Base-by-base conservation (phyloP, 2,888 invertebrate species). In the Anodontia alba region DNA sequence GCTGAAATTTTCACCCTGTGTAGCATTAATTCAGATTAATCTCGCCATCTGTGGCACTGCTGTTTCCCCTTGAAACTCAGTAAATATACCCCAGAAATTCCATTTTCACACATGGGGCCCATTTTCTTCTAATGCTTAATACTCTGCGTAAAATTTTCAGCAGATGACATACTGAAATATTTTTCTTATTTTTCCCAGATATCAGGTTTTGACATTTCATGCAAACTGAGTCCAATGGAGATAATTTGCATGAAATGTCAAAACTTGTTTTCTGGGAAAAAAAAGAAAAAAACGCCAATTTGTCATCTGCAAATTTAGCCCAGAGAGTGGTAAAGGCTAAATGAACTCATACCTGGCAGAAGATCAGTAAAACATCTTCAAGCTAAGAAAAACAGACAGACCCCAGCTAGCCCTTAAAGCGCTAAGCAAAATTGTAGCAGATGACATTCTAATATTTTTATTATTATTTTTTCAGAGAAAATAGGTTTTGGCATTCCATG, bases 21-120 rank as follows among this genome's bases (percentile, higher is more conserved):
- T n/a, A n/a, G n/a, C n/a, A n/a, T 62, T 62, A 33, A 62, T 62
- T 62, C 62, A 15, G 62, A 33, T 62, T 62, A 62, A 62, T 62
- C 33, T 29, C 17, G 26, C 62, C 10, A 15, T 29, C 62, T 38
- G 38, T 38, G 29, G 33, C 62, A 62, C 62, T 62, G 31, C 33
- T 62, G 62, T 33, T 62, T 62, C 62, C 33, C n/a, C 62, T 62
- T 33, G 62, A 62, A 62, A 62, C 33, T 62, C 10, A 33, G 62
- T 62, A 62, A 62, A 62, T 62, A 62, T 33, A 1, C 33, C 33
- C 33, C 62, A 62, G 62, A 33, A 54, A 62, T 62, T 62, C 62
- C 31, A 62, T 1, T 33, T 62, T 62, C 62, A 62, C 62, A 62
- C 62, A 62, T 62, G 62, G 62, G 62, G 62, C 62, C 33, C 62